phyloP scores from a whole-genome alignment of 2,888 invertebrate genomes.

The Drosophila atripex region DNA sequence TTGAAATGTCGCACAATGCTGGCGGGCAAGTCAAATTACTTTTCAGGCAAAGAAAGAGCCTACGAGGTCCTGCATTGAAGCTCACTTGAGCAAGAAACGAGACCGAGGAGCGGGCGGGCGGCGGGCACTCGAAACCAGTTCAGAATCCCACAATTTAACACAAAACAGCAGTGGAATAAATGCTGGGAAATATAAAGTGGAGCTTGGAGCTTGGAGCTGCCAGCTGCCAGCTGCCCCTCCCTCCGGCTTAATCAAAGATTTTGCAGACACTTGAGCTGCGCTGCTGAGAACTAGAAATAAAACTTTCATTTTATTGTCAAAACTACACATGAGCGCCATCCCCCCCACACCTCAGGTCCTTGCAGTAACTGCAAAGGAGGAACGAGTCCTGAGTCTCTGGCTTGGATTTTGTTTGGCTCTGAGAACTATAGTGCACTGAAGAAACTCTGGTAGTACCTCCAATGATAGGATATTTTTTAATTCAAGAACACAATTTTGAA shows the following conservation, averaged over 20 bases:
- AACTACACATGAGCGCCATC: conserved; percentile 36
- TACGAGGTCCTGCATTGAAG: conserved; percentile 16
- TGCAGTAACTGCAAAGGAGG: not conserved
- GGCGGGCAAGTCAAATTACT: conserved; percentile 57
- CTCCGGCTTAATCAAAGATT: not conserved
- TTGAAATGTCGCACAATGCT: conserved; percentile 65
- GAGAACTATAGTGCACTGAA: not conserved
- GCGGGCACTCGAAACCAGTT: conserved; percentile 4
- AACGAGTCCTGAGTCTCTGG: not conserved
- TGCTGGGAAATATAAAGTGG: not conserved
- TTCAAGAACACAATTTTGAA: too few species aligned
- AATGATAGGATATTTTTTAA: too few species aligned
- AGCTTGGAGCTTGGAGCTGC: not conserved
- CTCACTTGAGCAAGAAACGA: conserved; percentile 41
- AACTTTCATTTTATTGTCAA: conserved; percentile 37
- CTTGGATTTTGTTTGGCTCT: not conserved
- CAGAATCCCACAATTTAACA: not conserved
- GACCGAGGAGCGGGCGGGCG: conserved; percentile 10
- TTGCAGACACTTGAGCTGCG: not conserved
- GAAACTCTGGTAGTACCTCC: not conserved
- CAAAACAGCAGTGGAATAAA: not conserved
- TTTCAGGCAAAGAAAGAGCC: conserved; percentile 15
- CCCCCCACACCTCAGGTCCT: not conserved
- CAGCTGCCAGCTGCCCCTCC: not conserved
- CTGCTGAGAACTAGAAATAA: conserved; percentile 12